Evolutionary conservation across 2,797 vertebrate genomes (phyloP), one percentile per base, ranked within the genome.

Genomic region (Molossus alvarezi): DNA sequence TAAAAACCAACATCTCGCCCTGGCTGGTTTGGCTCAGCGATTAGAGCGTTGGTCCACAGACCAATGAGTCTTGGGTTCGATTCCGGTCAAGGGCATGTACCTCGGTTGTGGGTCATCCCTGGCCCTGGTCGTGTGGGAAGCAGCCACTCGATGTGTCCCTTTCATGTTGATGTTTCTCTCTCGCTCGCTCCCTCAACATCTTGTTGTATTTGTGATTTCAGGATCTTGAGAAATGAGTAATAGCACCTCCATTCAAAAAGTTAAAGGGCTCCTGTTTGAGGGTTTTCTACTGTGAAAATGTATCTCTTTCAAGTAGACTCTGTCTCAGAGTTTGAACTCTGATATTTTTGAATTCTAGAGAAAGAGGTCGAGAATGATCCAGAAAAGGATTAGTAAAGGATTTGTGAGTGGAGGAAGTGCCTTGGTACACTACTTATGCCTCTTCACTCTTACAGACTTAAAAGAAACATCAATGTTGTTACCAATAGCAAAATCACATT

Each of bases 331-430:
- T 57, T 75, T 72, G 20, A 76, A 29, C 13, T 45, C 37, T 41
- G 23, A 15, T 76, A 25, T 11, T 86, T 94, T 73, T 79, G 51
- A 84, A 48, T 84, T n/a, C 27, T 41, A 90, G 84, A 91, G 33
- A 65, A 73, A 67, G 48, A 20, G 12, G 21, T 6, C 79, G 76
- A 82, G 81, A 67, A 23, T 64, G 75, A 64, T 33, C 84, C 48
- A 75, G 65, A 88, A 76, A 29, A 91, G 91, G n/a, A 55, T 11
- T 17, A 57, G 23, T 25, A 55, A 73, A 25, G 33, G 29, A 6
- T 48, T 57, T 82, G 55, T 18, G 62, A 58, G 15, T 37, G 8
- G 62, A 88, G 23, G 41, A 48, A 48, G 51, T 29, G 13, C 12
- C 51, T 67, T 55, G n/a, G 29, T 25, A 11, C 1, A 37, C 3